Percentiles rank a stretch among this genome's conserved stretches.
These are phyloP conservation scores for Cotesia congregata DNA, from an alignment of 2,888 invertebrate genomes.

Conservation along the genomic window DNA sequence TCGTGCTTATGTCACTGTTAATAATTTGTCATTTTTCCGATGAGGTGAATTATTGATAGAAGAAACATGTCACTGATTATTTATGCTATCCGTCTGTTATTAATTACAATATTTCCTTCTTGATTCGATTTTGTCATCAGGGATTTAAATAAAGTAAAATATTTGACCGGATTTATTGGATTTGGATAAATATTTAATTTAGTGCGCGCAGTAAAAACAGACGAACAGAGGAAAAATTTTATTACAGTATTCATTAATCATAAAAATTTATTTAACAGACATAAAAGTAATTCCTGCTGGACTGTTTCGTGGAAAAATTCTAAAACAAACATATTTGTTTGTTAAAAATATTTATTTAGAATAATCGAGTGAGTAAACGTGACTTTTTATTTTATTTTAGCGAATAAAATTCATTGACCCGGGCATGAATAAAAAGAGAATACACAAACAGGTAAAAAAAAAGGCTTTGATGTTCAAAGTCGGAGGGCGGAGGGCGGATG, in stretches of 20 bases:
- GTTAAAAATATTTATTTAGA: background rate
- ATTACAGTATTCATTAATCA: background rate
- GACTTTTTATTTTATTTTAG: background rate
- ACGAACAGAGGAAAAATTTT: too few species aligned
- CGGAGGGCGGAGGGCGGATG: background rate
- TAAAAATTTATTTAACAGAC: background rate
- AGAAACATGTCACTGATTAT: background rate
- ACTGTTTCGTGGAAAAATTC: background rate
- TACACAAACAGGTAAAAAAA: background rate
- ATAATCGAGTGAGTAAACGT: background rate
- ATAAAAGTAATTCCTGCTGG: background rate
- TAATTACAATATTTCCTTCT: background rate
- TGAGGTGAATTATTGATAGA: background rate
- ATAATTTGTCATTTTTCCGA: background rate
- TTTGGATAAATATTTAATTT: too few species aligned
- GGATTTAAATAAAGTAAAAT: background rate
- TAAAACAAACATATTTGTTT: background rate
- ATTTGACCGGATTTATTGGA: background rate
- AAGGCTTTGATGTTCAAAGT: background rate
- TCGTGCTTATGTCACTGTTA: background rate
- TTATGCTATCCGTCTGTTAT: background rate
- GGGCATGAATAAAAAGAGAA: background rate
- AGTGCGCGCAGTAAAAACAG: too few species aligned
- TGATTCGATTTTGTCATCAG: background rate
- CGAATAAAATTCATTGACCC: background rate